Percentiles rank a stretch among this genome's conserved stretches.
These are phyloP conservation scores for Drosophila orena DNA, from an alignment of 1,140 invertebrate species.

Conservation along the genomic window DNA sequence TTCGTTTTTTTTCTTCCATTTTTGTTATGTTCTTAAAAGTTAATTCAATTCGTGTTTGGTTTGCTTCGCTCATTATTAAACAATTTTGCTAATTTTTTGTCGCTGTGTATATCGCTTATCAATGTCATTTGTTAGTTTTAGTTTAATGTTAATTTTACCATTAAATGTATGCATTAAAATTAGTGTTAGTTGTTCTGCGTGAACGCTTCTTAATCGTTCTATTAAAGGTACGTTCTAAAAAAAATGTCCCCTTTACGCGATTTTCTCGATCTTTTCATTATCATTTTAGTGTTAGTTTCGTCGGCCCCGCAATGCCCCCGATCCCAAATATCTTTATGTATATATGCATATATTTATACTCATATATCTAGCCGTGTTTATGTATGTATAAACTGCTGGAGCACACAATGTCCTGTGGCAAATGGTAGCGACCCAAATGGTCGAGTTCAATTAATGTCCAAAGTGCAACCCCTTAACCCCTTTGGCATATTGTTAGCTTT, in stretches of 20 bases:
- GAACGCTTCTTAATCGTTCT: slow-evolving; percentile 30
- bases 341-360: slow-evolving; percentile 9
- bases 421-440: slow-evolving; percentile 31
- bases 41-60: slow-evolving; percentile 67
- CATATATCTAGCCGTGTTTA: slow-evolving; percentile 18
- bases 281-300: slow-evolving; percentile 42
- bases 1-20: slow-evolving; percentile 19
- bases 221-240: slow-evolving; percentile 79
- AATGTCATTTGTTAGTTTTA: slow-evolving; percentile 59
- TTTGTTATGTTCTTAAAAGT: slow-evolving; percentile 58
- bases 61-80: slow-evolving; percentile 24
- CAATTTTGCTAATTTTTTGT: slow-evolving; percentile 36
- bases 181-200: slow-evolving; percentile 65
- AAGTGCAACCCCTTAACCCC: slow-evolving; percentile 12
- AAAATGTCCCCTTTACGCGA: slow-evolving; percentile 43
- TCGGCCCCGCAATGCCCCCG: slow-evolving; percentile 13
- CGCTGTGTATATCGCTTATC: slow-evolving; percentile 31
- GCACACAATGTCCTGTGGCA: slow-evolving; percentile 22
- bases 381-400: slow-evolving; percentile 41
- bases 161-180: slow-evolving; percentile 74
- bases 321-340: slow-evolving; percentile 7
- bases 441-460: slow-evolving; percentile 17
- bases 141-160: slow-evolving; percentile 72
- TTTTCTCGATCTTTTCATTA: slow-evolving; percentile 6
- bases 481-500: slow-evolving; percentile 19